Percentiles rank a stretch among this genome's conserved stretches.
Evolutionary conservation across 2,888 invertebrate genomes (phyloP).

Genomic region (Reticulitermes lucifugus): DNA sequence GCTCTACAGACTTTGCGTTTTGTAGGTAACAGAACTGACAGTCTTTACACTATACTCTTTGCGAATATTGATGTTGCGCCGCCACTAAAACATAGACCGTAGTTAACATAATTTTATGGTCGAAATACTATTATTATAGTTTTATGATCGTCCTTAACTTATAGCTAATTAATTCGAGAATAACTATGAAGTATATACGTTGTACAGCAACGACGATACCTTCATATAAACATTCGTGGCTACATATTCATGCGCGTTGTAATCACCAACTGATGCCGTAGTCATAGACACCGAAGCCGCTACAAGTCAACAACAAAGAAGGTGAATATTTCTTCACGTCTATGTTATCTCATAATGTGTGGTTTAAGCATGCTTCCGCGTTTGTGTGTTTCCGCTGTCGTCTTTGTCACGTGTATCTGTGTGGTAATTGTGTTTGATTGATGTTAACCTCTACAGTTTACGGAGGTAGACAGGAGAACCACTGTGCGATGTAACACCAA

Average conservation of each 20-base stretch:
- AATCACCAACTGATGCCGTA: slow-evolving; percentile 55
- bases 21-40: not conserved
- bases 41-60: slow-evolving; percentile 1
- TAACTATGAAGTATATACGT: not conserved
- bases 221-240: not conserved
- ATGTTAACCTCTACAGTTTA: slow-evolving; percentile 35
- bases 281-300: slow-evolving; percentile 54
- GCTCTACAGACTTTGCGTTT: no score
- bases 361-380: slow-evolving; percentile 45
- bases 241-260: slow-evolving; percentile 45
- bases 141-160: not conserved
- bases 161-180: not conserved
- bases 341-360: slow-evolving; percentile 45
- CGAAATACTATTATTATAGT: not conserved
- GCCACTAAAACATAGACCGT: not conserved
- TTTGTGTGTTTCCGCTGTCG: slow-evolving; percentile 46
- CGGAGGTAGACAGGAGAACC: slow-evolving; percentile 42
- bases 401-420: slow-evolving; percentile 44
- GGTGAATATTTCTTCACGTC: slow-evolving; percentile 51
- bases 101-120: not conserved
- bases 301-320: slow-evolving; percentile 53
- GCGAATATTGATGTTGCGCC: not conserved
- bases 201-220: not conserved
- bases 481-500: slow-evolving; percentile 49
- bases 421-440: slow-evolving; percentile 40